phyloP scores from a whole-genome alignment of 2,888 invertebrate species.

The Troides aeacus region DNA sequence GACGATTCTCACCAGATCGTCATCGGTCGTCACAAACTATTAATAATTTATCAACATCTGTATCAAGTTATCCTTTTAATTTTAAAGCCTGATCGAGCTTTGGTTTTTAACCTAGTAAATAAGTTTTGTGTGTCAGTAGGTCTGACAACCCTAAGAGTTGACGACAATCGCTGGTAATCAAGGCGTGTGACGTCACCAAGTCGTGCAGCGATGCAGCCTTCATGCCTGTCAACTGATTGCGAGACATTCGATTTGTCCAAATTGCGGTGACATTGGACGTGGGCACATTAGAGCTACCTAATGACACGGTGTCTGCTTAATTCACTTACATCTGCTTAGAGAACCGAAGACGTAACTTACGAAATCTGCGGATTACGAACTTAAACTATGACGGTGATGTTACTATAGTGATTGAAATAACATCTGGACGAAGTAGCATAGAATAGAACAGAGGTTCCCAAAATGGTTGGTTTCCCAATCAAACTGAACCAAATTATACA shows the following conservation, averaged over 20 bases:
- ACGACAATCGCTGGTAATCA: conserved; percentile 66
- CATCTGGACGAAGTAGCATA: background rate
- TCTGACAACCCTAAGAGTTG: conserved; percentile 53
- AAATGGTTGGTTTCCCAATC: no score
- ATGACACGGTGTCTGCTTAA: conserved; percentile 20
- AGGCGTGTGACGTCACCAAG: conserved; percentile 60
- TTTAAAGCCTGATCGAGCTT: background rate
- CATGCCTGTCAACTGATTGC: conserved; percentile 59
- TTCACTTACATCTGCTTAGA: background rate
- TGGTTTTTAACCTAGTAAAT: background rate
- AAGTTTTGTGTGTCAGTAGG: background rate
- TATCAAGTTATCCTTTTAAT: no score
- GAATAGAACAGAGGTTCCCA: no score
- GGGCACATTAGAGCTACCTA: conserved; percentile 34
- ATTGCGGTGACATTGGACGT: conserved; percentile 43
- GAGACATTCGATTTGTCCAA: conserved; percentile 44
- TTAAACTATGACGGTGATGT: background rate
- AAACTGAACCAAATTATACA: no score
- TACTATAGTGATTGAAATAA: background rate
- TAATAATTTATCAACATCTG: no score
- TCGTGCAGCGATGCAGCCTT: conserved; percentile 66
- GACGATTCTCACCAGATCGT: no score
- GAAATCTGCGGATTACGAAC: background rate
- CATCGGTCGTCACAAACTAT: no score
- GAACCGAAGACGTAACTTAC: background rate